Percentiles rank a stretch among this genome's conserved stretches.
phyloP scores from a whole-genome alignment of 1,140 invertebrate species.

The Megalonaias nervosa region DNA sequence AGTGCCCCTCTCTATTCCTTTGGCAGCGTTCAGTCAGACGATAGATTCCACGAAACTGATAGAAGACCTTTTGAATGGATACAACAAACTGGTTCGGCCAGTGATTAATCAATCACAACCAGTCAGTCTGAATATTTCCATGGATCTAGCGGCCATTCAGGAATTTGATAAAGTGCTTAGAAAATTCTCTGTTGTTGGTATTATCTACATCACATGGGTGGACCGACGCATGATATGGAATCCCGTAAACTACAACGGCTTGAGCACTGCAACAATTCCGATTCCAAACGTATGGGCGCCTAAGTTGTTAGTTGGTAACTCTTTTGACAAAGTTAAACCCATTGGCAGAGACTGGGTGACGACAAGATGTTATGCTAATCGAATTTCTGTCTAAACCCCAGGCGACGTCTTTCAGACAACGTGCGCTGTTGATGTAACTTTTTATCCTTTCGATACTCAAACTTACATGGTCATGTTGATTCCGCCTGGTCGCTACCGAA shows the following conservation, averaged over 20 bases:
- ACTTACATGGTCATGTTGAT: constrained; percentile 73
- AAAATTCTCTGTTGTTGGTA: constrained; percentile 22
- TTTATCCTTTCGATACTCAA: constrained; percentile 83
- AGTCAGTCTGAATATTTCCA: constrained; percentile 20
- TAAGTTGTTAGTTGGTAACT: constrained; percentile 25
- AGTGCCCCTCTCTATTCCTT: too few relatives aligned
- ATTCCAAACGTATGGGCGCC: constrained; percentile 37
- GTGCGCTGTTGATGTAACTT: constrained; percentile 89
- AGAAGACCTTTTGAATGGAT: too few relatives aligned
- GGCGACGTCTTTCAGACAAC: constrained; percentile 70
- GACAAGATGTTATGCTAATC: constrained; percentile 7
- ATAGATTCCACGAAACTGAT: too few relatives aligned
- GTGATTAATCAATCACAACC: constrained; percentile 12
- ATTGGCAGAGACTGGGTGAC: constrained; percentile 22
- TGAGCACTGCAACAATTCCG: background rate
- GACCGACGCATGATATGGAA: constrained; percentile 35
- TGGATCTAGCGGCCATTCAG: constrained; percentile 23
- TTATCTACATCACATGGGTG: constrained; percentile 17
- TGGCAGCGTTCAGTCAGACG: too few relatives aligned
- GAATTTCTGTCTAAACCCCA: constrained; percentile 21
- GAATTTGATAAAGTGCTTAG: constrained; percentile 26
- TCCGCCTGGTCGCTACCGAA: too few relatives aligned
- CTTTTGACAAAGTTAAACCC: constrained; percentile 16
- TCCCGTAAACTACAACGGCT: constrained; percentile 17
- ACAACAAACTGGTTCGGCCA: constrained; percentile 36